phyloP scores from a whole-genome alignment of 2,888 invertebrate species.

The Eristalis tenax region DNA sequence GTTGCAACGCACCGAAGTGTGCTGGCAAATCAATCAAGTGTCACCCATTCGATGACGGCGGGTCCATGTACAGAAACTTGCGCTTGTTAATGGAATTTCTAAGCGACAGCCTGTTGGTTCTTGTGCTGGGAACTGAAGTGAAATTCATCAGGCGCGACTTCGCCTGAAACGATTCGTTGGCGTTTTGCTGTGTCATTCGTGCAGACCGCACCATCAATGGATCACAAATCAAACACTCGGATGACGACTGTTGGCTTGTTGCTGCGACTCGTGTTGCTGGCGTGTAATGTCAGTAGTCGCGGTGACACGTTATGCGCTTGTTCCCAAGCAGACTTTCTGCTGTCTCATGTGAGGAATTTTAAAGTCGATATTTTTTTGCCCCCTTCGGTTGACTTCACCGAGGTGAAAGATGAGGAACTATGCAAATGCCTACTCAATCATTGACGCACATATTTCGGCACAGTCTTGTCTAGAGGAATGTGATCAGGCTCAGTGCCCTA shows the following conservation, averaged over 20 bases:
- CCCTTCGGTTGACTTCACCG: too few relatives aligned
- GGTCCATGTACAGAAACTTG: background rate
- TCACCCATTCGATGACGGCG: background rate
- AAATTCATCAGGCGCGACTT: background rate
- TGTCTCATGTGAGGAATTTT: too few relatives aligned
- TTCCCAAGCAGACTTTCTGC: too few relatives aligned
- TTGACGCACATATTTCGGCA: too few relatives aligned
- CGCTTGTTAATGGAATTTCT: background rate
- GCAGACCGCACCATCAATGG: background rate
- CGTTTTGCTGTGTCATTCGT: background rate
- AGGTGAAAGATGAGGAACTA: too few relatives aligned
- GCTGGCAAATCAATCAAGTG: slow-evolving; percentile 16
- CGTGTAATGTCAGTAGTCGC: too few relatives aligned
- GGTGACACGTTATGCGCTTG: too few relatives aligned
- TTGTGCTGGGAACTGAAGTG: background rate
- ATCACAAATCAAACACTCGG: background rate
- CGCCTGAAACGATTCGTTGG: background rate
- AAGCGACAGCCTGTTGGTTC: background rate
- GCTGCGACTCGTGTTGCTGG: too few relatives aligned
- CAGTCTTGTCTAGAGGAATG: too few relatives aligned
- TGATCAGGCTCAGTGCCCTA: too few relatives aligned
- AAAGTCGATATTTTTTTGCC: too few relatives aligned
- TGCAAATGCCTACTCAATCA: too few relatives aligned
- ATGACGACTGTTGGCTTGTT: background rate
- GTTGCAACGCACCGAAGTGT: background rate